These are phyloP conservation scores for Gymnocypris eckloni DNA, from an alignment of 2,797 vertebrate species.

Conservation along the genomic window DNA sequence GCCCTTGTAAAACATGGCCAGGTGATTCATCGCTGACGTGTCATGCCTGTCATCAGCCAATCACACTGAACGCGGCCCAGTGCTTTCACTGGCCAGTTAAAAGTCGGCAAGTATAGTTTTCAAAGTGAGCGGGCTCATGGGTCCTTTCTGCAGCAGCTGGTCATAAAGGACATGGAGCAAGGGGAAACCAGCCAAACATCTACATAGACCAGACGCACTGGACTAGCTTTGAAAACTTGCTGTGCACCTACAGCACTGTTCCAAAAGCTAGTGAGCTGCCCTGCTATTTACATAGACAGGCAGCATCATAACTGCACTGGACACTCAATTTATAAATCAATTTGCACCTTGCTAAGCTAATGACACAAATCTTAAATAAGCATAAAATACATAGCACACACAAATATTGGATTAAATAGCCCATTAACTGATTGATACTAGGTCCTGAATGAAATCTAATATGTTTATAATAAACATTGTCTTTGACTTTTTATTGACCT, in stretches of 20 bases:
- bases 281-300: background rate
- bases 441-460: background rate
- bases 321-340: background rate
- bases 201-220: background rate
- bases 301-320: background rate
- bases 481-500: too few relatives aligned
- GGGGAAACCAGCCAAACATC: constrained; percentile 20
- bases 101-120: constrained; percentile 39
- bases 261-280: background rate
- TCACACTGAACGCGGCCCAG: constrained; percentile 26
- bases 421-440: background rate
- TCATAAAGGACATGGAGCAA: constrained; percentile 23
- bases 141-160: background rate
- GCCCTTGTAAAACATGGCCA: constrained; percentile 60
- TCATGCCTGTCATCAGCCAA: constrained; percentile 44
- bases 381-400: too few relatives aligned
- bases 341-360: background rate
- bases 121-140: constrained; percentile 30
- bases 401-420: too few relatives aligned
- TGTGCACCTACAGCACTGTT: background rate
- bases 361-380: background rate
- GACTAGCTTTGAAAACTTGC: constrained; percentile 13
- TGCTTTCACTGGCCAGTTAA: constrained; percentile 35
- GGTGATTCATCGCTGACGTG: constrained; percentile 61
- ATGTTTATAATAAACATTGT: too few relatives aligned